These are phyloP conservation scores for Thripadectes ignobilis DNA, from an alignment of 2,797 vertebrate species.

Conservation along the genomic window DNA sequence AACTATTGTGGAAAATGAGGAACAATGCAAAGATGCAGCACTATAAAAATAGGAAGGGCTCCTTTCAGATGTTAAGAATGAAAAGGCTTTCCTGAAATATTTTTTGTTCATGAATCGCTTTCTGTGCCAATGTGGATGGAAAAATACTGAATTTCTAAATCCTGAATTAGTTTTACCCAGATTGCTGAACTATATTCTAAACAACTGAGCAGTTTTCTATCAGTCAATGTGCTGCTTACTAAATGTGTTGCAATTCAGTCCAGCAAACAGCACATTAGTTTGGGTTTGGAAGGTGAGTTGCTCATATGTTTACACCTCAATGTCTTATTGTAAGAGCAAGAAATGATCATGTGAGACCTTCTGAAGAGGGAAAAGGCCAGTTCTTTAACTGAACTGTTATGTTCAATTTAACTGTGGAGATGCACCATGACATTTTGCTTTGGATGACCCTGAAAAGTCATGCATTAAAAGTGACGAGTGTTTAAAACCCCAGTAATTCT, in stretches of 20 bases:
- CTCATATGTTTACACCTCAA: not conserved
- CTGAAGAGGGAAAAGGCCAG: not conserved
- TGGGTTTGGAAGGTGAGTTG: not conserved
- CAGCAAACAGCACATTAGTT: not conserved
- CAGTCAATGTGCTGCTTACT: not conserved
- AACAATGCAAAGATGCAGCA: not conserved
- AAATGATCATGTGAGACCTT: not conserved
- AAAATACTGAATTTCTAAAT: not conserved
- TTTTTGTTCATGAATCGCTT: not conserved
- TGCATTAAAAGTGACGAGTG: not conserved
- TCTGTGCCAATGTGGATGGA: not conserved
- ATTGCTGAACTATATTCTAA: not conserved
- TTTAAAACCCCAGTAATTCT: not conserved
- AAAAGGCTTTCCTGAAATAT: not conserved
- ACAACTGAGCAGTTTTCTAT: not conserved
- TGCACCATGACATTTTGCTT: not conserved
- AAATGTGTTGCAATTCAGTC: not conserved
- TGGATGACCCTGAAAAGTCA: not conserved
- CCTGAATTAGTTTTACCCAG: not conserved
- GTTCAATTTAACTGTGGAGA: not conserved
- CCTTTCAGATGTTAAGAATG: not conserved
- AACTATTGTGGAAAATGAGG: not conserved
- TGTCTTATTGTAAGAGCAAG: not conserved
- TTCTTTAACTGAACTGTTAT: not conserved
- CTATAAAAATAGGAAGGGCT: not conserved